Evolutionary conservation across 2,888 invertebrate genomes (phyloP), one percentile per base, ranked within the genome.

Genomic region (Lysandra bellargus): DNA sequence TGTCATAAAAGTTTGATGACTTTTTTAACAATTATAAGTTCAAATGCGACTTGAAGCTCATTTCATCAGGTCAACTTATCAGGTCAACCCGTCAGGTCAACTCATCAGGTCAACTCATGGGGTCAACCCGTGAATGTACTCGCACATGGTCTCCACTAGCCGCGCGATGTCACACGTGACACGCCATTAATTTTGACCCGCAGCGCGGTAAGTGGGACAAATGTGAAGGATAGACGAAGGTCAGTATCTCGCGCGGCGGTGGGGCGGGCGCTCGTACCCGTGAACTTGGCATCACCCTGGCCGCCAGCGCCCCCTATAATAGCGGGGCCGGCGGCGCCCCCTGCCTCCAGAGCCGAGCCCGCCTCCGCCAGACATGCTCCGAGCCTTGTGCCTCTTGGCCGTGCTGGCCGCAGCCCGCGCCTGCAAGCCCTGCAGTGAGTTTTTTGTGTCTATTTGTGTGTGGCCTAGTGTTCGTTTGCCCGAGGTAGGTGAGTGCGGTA

Each of bases 291-390:
- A 83, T 85, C 90, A 91, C 91, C 91, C 90, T 92, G 92, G 92
- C 92, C 93, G 90, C 89, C 90, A 90, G 89, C 90, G 89, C 93
- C 91, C 92, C 92, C 92, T 94, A 94, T 94, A 94, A 94, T 94
- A 94, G 93, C 90, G 88, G 91, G 90, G 92, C 88, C 89, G 92
- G 91, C 92, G 92, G 89, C 92, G 92, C 92, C 92, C 88, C 87
- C 87, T 87, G 88, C 88, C 91, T 92, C 92, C 92, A 93, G 90
- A 93, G 85, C 87, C 85, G 88, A 85, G 87, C 88, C 89, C 87
- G 88, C 89, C 91, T 88, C 88, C 92, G 91, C 84, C 91, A 90
- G 92, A 91, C 91, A 94, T 94, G 94, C 91, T 93, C 86, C 92
- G 91, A 87, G 86, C 90, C 86, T 87, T 93, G 89, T 90, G 88